A percentile compares a stretch with the other conserved stretches of the same genome.
Evolutionary conservation across 2,113 vertebrate species (phyloP).

Genomic region (Lasiurus cinereus): DNA sequence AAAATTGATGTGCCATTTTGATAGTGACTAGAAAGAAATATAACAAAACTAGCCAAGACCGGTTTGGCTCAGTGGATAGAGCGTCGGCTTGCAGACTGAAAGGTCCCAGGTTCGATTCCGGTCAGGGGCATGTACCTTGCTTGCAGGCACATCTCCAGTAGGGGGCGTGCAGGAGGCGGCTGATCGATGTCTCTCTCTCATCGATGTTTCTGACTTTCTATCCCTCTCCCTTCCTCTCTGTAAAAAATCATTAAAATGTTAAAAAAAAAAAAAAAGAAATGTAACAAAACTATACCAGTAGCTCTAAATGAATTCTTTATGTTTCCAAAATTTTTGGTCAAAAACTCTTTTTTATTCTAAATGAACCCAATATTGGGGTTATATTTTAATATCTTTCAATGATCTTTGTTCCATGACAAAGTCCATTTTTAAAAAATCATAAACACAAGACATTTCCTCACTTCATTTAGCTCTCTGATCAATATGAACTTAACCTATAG

Average conservation of each 20-base stretch:
- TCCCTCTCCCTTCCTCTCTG: too few species aligned
- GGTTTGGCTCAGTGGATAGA: too few species aligned
- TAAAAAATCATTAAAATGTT: too few species aligned
- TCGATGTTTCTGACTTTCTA: too few species aligned
- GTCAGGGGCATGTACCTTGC: too few species aligned
- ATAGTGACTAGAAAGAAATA: slow-evolving; percentile 19
- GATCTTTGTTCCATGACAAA: neutral
- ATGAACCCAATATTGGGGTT: slow-evolving; percentile 39
- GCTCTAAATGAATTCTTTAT: slow-evolving; percentile 5
- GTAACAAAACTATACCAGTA: neutral
- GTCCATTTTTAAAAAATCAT: slow-evolving; percentile 9
- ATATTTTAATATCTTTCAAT: slow-evolving; percentile 55
- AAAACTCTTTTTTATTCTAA: slow-evolving; percentile 56
- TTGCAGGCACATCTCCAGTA: too few species aligned
- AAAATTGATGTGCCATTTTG: neutral
- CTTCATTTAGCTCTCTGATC: slow-evolving; percentile 21
- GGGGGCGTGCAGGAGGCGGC: too few species aligned
- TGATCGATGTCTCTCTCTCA: too few species aligned
- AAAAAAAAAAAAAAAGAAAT: too few species aligned
- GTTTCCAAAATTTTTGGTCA: slow-evolving; percentile 9
- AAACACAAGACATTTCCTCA: slow-evolving; percentile 25
- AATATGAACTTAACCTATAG: neutral
- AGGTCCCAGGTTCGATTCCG: too few species aligned
- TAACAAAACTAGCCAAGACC: neutral
- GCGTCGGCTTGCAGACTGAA: too few species aligned